Evolutionary conservation across 2,113 vertebrate genomes (phyloP).

Genomic region (Elaphurus davidianus): DNA sequence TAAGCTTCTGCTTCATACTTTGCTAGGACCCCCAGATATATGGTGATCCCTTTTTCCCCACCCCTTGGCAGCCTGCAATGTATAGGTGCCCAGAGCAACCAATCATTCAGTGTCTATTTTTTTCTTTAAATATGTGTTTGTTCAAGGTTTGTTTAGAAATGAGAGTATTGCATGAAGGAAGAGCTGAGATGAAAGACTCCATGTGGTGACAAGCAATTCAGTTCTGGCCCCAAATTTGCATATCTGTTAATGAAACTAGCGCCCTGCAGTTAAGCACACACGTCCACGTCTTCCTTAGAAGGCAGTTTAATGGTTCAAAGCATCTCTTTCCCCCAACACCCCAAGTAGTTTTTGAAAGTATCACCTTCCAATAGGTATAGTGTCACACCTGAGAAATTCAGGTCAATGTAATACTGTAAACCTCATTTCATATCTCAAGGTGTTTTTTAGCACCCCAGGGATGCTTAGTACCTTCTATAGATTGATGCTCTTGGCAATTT

Average conservation of each 20-base stretch:
- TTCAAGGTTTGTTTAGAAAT: conserved; percentile 6
- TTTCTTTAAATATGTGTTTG: neutral
- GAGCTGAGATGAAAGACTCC: neutral
- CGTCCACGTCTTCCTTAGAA: neutral
- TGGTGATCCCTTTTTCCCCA: neutral
- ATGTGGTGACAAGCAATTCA: neutral
- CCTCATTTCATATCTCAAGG: neutral
- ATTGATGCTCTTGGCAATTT: neutral
- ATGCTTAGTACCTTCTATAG: neutral
- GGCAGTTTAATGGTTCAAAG: neutral
- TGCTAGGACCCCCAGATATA: neutral
- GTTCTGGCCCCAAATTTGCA: neutral
- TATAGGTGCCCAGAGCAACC: neutral
- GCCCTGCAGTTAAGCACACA: neutral
- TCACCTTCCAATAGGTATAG: neutral
- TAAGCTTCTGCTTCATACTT: neutral
- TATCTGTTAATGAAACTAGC: neutral
- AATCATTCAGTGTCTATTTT: neutral
- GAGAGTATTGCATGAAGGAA: neutral
- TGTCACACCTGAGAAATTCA: neutral
- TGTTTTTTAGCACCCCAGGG: neutral
- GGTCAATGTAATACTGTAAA: neutral
- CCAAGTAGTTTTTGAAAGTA: neutral
- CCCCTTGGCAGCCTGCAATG: neutral
- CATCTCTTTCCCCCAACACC: neutral